A percentile compares a stretch with the other conserved stretches of the same genome.
These are phyloP conservation scores for Sinotaia quadrata DNA, from an alignment of 2,888 invertebrate genomes.

Conservation along the genomic window DNA sequence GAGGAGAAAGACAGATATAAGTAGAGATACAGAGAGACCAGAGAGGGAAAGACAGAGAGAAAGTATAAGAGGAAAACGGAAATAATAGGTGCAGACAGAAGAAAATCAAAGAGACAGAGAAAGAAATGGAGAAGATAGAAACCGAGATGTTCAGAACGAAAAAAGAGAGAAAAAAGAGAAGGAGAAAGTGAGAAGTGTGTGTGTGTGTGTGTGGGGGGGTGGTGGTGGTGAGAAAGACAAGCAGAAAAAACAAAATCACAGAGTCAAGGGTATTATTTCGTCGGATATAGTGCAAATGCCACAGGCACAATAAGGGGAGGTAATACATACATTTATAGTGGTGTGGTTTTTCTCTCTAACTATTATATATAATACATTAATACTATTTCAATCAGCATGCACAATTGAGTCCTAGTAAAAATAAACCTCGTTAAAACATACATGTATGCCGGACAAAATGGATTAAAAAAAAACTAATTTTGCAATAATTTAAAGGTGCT, in stretches of 20 bases:
- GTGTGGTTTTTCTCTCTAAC: too few relatives aligned
- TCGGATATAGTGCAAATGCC: too few relatives aligned
- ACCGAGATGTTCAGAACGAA: background rate
- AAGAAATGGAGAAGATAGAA: background rate
- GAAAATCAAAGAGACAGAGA: background rate
- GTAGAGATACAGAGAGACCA: constrained; percentile 12
- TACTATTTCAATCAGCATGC: too few relatives aligned
- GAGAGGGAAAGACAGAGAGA: background rate
- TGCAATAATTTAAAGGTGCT: too few relatives aligned
- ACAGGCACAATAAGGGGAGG: too few relatives aligned
- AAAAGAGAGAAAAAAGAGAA: background rate
- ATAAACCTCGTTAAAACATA: too few relatives aligned
- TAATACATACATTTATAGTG: too few relatives aligned
- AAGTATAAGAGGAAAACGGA: background rate
- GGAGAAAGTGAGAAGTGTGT: background rate
- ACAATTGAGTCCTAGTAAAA: too few relatives aligned
- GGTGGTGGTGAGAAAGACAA: background rate
- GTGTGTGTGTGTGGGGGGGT: background rate
- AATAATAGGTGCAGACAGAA: background rate
- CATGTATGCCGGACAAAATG: too few relatives aligned
- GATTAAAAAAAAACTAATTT: too few relatives aligned
- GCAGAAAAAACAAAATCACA: background rate
- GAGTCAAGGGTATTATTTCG: too few relatives aligned
- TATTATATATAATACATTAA: too few relatives aligned
- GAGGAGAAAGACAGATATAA: constrained; percentile 10